Conservation (phyloP, 2,113 vertebrate species). For the Rousettus leschenaultii region DNA sequence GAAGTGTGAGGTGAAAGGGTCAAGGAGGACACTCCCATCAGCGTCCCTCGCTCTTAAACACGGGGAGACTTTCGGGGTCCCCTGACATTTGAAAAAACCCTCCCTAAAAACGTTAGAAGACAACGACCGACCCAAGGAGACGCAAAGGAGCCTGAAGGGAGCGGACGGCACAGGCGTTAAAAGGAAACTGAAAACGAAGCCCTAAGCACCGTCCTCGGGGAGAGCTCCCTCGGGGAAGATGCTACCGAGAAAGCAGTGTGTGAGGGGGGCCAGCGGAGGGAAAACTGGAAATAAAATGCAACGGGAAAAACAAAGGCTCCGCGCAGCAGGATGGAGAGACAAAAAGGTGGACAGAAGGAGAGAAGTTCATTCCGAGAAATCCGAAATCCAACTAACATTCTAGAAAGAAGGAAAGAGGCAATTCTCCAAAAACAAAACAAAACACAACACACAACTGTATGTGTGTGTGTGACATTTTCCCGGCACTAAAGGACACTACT, state of each 20-base stretch:
- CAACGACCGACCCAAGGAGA: not conserved
- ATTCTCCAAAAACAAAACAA: not conserved
- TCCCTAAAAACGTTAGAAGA: not conserved
- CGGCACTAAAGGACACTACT: not conserved
- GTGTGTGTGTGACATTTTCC: not conserved
- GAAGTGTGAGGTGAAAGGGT: not conserved
- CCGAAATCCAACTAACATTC: not conserved
- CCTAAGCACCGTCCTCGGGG: not conserved
- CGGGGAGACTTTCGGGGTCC: not conserved
- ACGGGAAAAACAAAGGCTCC: not conserved
- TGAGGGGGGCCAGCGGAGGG: not conserved
- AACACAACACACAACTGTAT: too few species aligned
- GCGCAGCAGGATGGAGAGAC: not conserved
- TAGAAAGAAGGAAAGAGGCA: not conserved
- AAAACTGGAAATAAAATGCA: not conserved
- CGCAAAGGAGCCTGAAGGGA: not conserved
- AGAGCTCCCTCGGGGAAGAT: not conserved
- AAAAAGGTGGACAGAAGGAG: not conserved
- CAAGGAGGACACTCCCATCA: not conserved
- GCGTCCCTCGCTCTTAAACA: not conserved
- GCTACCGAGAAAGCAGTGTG: not conserved
- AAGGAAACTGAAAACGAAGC: not conserved
- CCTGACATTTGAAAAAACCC: not conserved
- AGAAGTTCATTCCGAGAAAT: not conserved
- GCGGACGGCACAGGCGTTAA: not conserved